Base-by-base conservation (phyloP, 2,888 invertebrate species). In the Dicycla oo region DNA sequence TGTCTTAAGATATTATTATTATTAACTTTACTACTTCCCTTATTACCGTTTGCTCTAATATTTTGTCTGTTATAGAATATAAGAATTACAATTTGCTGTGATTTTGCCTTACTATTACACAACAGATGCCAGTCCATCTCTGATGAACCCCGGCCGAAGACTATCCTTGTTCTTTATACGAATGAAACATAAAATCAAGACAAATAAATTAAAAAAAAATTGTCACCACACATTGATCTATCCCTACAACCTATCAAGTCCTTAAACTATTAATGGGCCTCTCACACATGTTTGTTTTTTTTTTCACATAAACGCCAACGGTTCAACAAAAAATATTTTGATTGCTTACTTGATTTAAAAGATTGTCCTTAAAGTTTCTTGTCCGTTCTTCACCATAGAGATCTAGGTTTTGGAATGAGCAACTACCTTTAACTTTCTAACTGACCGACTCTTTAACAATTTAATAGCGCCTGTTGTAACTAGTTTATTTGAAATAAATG, bases 21-120 rank as follows among this genome's bases (percentile, higher is more conserved):
- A n/a, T n/a, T n/a, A 49, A 43, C 0, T 4, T 23, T n/a, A 67
- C 34, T 75, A 47, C 38, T 38, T 38, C 43, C 30, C 23, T 73
- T 30, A 57, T 72, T 30, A 47, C 47, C 23, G 11, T 20, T 30
- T 57, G 18, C 57, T 26, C 11, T 15, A 26, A 26, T 45, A 38
- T 20, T 30, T 43, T 11, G 5, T 34, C 43, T 43, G 11, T 2
- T 30, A 43, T 4, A 34, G 15, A 57, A 38, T 20, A 18, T 20
- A 47, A 67, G 4, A 34, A 40, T 11, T 23, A 20, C 10, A 30
- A 34, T 18, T n/a, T 54, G 15, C 5, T 71, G 18, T 26, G 4
- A 26, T 23, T 23, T 20, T 23, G 7, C 15, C 6, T 10, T 8
- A 30, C 30, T 30, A 30, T 26, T 20, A 2, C n/a, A 6, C 23